Evolutionary conservation across 1,140 invertebrate species (phyloP).

Genomic region (Eupeodes corollae): DNA sequence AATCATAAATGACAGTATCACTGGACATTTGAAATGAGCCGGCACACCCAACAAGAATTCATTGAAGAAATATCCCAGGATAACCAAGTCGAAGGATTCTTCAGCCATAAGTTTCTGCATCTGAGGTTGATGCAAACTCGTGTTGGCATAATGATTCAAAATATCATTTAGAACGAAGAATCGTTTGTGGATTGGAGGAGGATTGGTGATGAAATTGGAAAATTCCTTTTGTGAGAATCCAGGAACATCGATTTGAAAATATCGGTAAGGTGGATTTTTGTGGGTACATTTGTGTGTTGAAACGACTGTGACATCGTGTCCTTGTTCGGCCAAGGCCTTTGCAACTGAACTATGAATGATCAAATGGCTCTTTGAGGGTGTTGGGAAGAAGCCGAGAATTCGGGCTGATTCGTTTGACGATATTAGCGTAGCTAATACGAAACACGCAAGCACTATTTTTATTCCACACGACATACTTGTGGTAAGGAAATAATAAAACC

Average conservation of each 20-base stretch:
- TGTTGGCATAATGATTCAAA: too few relatives aligned
- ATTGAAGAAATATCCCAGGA: neutral
- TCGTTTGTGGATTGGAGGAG: too few relatives aligned
- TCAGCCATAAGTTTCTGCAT: neutral
- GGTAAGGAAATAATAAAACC: too few relatives aligned
- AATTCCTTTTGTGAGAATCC: too few relatives aligned
- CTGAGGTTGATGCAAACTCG: neutral
- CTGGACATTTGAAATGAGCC: neutral
- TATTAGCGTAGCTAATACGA: neutral
- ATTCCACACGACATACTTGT: too few relatives aligned
- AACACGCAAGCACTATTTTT: too few relatives aligned
- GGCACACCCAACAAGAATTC: neutral
- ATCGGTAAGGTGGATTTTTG: too few relatives aligned
- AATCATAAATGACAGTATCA: neutral
- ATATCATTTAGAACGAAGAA: too few relatives aligned
- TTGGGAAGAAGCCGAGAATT: conserved; percentile 16
- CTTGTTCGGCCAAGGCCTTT: conserved; percentile 11
- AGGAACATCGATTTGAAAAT: too few relatives aligned
- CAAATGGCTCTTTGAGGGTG: conserved; percentile 16
- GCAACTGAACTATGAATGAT: conserved; percentile 13
- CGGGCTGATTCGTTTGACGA: neutral
- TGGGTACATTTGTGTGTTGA: neutral
- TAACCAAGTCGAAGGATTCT: neutral
- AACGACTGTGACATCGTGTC: conserved; percentile 21
- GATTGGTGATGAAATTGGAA: too few relatives aligned